Conservation (phyloP, 1,140 invertebrate species). For the Temnothorax longispinosus region DNA sequence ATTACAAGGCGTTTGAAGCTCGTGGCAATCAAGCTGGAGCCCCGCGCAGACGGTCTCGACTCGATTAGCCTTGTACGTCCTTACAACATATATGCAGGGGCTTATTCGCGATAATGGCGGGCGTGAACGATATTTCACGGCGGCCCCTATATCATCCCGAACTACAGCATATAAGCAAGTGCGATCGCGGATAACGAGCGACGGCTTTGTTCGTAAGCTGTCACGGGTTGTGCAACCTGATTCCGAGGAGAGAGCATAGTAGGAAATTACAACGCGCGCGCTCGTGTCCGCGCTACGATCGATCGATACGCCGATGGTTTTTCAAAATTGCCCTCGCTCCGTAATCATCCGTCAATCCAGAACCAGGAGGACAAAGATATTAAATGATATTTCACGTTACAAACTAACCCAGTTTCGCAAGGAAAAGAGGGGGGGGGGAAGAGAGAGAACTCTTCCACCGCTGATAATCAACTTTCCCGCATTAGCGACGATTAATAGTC, state of each 20-base stretch:
- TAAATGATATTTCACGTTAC: slow-evolving; percentile 47
- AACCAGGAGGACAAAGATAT: neutral
- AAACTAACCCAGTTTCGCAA: slow-evolving; percentile 61
- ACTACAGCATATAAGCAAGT: slow-evolving; percentile 74
- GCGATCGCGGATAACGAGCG: slow-evolving; percentile 73
- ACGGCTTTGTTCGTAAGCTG: slow-evolving; percentile 69
- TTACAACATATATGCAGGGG: slow-evolving; percentile 41
- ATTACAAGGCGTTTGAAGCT: neutral
- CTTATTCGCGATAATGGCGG: slow-evolving; percentile 71
- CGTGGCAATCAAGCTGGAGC: neutral
- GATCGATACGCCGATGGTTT: slow-evolving; percentile 52
- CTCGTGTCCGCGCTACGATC: slow-evolving; percentile 50
- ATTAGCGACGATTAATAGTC: slow-evolving; percentile 28
- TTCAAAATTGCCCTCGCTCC: slow-evolving; percentile 54
- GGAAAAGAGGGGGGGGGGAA: neutral
- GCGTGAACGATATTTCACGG: slow-evolving; percentile 72
- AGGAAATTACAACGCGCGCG: slow-evolving; percentile 71
- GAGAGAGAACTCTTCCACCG: slow-evolving; percentile 23
- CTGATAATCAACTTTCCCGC: slow-evolving; percentile 49
- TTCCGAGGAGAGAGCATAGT: slow-evolving; percentile 65
- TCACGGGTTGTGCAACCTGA: slow-evolving; percentile 64
- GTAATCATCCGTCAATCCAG: slow-evolving; percentile 37
- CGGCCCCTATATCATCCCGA: slow-evolving; percentile 65
- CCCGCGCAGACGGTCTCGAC: neutral
- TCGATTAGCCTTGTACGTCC: slow-evolving; percentile 51